A percentile compares a stretch with the other conserved stretches of the same genome.
Conservation (phyloP, 2,888 invertebrate genomes). For the Sphaeridia pumilis region DNA sequence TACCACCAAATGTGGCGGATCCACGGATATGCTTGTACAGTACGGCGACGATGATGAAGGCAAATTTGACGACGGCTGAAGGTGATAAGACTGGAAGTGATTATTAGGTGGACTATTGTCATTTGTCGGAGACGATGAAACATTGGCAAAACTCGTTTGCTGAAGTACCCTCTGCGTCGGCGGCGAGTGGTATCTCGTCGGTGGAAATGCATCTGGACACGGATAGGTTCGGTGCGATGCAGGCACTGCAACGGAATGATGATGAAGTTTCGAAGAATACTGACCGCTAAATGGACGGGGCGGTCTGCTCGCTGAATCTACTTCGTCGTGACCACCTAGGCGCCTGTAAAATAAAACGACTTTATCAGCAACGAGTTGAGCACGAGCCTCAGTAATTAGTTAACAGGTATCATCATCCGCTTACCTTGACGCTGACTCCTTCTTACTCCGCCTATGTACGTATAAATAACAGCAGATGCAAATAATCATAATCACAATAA, state of each 20-base stretch:
- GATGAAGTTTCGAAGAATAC: neutral
- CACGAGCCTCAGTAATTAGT: neutral
- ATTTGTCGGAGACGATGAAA: neutral
- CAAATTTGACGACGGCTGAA: no score
- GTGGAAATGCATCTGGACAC: neutral
- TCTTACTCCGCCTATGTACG: constrained; percentile 15
- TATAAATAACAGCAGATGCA: constrained; percentile 38
- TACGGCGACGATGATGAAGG: no score
- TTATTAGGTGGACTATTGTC: neutral
- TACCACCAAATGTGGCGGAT: no score
- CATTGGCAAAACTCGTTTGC: no score
- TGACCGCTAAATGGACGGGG: constrained; percentile 16
- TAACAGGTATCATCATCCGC: neutral
- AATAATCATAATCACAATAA: constrained; percentile 43
- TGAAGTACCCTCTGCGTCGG: neutral
- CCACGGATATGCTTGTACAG: no score
- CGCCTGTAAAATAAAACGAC: neutral
- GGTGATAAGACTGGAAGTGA: neutral
- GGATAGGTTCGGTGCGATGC: neutral
- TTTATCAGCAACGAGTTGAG: no score
- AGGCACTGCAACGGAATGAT: neutral
- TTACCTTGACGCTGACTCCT: constrained; percentile 13
- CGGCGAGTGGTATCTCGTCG: no score
- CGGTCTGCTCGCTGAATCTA: constrained; percentile 11
- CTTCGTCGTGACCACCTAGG: constrained; percentile 9